Base-by-base conservation (phyloP, 2,113 vertebrate species). In the Aythya baeri region DNA sequence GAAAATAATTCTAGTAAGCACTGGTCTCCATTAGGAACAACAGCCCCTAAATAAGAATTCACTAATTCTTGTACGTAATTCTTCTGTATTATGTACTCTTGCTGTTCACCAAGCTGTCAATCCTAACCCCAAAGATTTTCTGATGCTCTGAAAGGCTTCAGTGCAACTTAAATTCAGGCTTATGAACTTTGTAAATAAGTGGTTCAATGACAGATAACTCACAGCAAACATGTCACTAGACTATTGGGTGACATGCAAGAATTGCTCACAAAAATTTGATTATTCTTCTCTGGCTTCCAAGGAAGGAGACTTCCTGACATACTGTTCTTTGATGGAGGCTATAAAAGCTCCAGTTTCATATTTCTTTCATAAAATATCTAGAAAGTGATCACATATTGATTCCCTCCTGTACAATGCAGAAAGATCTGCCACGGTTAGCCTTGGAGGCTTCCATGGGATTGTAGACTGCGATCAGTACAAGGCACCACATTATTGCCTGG, bases 171-270 rank as follows among this genome's bases (percentile, higher is more conserved):
- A 66, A 61, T 26, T 55, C 18, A 41, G 4, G 7, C 50, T 18
- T 25, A 34, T 23, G 14, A 72, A 9, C 1, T 54, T 67, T 41
- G n/a, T 20, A 62, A 17, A 14, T 25, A 57, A 54, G 13, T 26
- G 32, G 25, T 16, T 81, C 15, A 36, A 26, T 27, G 11, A n/a
- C 17, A 46, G 6, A 9, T 44, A 71, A 46, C 18, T 44, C 46
- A 15, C 55, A 79, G 29, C 0, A 0, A 68, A 31, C 5, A n/a
- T 32, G 22, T 7, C 13, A 14, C 59, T 34, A 20, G 4, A 3
- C 16, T 9, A 1, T 0, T 22, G 71, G 14, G 34, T 8, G 46
- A 10, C 4, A 3, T 11, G 16, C 44, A 63, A 34, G 20, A n/a
- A 59, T 6, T 31, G 20, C 25, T 29, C 2, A 2, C 9, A 32